phyloP scores from a whole-genome alignment of 2,888 invertebrate genomes.

The Acrobasis repandana region DNA sequence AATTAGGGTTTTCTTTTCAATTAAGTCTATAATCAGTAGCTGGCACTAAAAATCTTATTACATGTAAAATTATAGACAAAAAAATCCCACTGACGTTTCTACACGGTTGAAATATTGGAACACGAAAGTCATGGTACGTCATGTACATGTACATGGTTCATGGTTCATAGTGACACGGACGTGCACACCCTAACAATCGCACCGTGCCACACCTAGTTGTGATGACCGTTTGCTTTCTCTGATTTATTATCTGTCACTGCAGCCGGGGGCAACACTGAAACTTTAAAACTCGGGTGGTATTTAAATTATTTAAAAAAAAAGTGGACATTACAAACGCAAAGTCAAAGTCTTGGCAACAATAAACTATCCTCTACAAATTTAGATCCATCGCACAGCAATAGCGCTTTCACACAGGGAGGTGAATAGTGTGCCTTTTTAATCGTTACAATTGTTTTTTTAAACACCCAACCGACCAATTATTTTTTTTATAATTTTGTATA shows the following conservation, averaged over 20 bases:
- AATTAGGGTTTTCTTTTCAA: too few species aligned
- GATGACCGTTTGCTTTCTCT: conserved; percentile 75
- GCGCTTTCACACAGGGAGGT: too few species aligned
- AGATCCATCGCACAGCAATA: too few species aligned
- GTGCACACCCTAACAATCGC: conserved; percentile 62
- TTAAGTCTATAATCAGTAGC: too few species aligned
- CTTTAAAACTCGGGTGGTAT: neutral
- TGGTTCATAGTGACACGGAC: conserved; percentile 44
- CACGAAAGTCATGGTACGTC: conserved; percentile 23
- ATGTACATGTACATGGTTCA: conserved; percentile 41
- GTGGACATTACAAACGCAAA: neutral
- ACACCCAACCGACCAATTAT: too few species aligned
- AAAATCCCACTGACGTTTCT: conserved; percentile 8
- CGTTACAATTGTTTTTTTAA: too few species aligned
- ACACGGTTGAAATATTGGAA: neutral
- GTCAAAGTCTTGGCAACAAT: neutral
- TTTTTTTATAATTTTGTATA: too few species aligned
- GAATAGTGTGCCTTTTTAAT: too few species aligned
- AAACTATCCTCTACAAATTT: too few species aligned
- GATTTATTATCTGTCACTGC: conserved; percentile 58
- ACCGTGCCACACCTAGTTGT: conserved; percentile 78
- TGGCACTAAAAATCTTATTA: neutral
- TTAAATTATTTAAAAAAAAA: neutral
- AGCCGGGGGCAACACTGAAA: conserved; percentile 11
- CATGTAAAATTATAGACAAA: neutral